Evolutionary conservation across 2,797 vertebrate genomes (phyloP).

Genomic region (Melanitta fusca): DNA sequence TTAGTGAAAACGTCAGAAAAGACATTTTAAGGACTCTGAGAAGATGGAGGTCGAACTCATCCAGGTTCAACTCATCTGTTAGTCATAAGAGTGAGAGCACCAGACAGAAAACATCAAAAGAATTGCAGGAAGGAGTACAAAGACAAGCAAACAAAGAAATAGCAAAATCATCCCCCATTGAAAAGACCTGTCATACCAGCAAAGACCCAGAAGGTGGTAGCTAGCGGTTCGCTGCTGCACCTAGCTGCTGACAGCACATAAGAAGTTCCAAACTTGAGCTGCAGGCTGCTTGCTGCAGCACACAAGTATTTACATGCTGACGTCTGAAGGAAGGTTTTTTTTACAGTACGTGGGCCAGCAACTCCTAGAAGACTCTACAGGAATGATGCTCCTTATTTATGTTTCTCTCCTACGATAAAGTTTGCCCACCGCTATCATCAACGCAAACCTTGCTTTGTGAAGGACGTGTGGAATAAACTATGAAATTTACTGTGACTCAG

Average conservation of each 20-base stretch:
- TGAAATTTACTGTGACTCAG: neutral
- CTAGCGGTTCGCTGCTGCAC: neutral
- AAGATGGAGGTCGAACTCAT: slow-evolving; percentile 42
- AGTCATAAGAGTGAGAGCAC: slow-evolving; percentile 21
- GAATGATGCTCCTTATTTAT: neutral
- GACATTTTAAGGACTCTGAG: slow-evolving; percentile 73
- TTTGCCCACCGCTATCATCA: neutral
- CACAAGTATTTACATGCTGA: neutral
- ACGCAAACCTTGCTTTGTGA: neutral
- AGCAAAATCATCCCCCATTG: neutral
- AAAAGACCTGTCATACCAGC: neutral
- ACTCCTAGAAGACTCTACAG: neutral
- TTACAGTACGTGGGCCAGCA: neutral
- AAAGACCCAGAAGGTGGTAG: neutral
- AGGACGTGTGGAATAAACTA: neutral
- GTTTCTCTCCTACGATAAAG: neutral
- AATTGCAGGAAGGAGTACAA: neutral
- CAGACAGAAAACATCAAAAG: slow-evolving; percentile 62
- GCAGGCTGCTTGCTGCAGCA: neutral
- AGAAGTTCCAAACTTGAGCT: neutral
- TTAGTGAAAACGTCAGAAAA: slow-evolving; percentile 83
- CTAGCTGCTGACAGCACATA: neutral
- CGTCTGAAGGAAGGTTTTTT: neutral
- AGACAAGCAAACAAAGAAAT: neutral
- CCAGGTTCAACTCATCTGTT: neutral